Evolutionary conservation across 2,113 vertebrate species (phyloP), one percentile per base, ranked within the genome.

Genomic region (Scomber colias): DNA sequence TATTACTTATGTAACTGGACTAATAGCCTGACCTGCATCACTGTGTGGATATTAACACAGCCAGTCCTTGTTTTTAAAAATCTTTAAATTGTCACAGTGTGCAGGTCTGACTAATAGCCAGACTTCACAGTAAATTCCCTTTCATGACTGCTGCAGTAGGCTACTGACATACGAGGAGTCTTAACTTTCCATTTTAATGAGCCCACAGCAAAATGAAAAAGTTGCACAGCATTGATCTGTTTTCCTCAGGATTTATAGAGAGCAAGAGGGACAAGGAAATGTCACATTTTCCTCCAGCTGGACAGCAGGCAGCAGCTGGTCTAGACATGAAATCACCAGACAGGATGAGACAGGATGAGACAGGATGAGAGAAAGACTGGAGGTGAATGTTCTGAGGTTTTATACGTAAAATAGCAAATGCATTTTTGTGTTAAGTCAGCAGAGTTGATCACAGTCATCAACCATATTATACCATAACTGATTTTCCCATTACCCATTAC

Each of bases 321-420:
- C 79, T 69, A 84, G 85, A 91, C 82, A 86, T 92, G 82, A 93
- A 87, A 79, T 91, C 90, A 90, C 77, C 68, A 21, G 85, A 89
- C 85, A 21, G 21, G 21, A 21, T 21, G 21, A 21, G 21, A 9
- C 83, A 85, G 73, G 77, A 50, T 50, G 85, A 80, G 75, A 59
- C 65, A 66, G 9, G 17, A 27, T 27, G 30, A 68, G 59, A 40
- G 70, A 53, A 21, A 63, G 51, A 45, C 35, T 57, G 30, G 66
- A 87, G 68, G 62, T 53, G 51, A 49, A 55, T 5, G 30, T 16
- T 71, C 40, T 60, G 31, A 16, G 35, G 2, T 2, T 70, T 70
- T 12, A 56, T 45, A 45, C 17, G 35, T 17, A 13, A 3, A 56
- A 13, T 19, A 56, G 30, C 31, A 21, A 15, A 53, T 8, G 30